Conservation (phyloP, 2,888 invertebrate species). For the Cistogaster globosa region DNA sequence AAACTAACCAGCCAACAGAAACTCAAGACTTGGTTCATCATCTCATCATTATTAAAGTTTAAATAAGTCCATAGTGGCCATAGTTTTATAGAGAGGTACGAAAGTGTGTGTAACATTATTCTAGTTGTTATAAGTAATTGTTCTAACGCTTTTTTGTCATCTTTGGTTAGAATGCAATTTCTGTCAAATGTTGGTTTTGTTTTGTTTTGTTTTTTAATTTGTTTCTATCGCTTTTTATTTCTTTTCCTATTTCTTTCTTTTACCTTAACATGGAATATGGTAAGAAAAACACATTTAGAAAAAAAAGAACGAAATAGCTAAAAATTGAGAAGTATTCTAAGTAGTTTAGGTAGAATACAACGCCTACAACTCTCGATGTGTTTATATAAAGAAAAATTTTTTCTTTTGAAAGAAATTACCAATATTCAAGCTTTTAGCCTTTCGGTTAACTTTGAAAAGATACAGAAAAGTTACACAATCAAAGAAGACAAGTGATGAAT, state of each 20-base stretch:
- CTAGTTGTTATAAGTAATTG: constrained; percentile 71
- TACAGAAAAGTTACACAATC: too few relatives aligned
- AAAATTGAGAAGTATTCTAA: constrained; percentile 36
- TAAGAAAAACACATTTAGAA: constrained; percentile 11
- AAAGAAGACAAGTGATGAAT: too few relatives aligned
- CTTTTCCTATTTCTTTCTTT: constrained; percentile 27
- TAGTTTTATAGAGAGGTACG: constrained; percentile 26
- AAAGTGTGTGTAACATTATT: constrained; percentile 70
- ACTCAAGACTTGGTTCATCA: constrained; percentile 57
- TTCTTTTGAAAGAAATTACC: too few relatives aligned
- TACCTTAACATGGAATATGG: constrained; percentile 49
- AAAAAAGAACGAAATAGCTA: background rate
- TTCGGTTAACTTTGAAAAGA: too few relatives aligned
- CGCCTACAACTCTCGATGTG: background rate
- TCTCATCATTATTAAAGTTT: constrained; percentile 55
- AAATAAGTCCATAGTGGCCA: constrained; percentile 39
- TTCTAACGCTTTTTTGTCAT: constrained; percentile 72
- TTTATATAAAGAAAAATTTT: too few relatives aligned
- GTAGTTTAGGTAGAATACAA: background rate
- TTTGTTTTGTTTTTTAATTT: background rate
- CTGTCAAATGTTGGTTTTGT: constrained; percentile 43
- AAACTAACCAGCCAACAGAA: background rate
- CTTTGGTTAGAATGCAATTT: constrained; percentile 67
- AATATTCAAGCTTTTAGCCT: too few relatives aligned
- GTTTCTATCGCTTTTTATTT: constrained; percentile 29